These are phyloP conservation scores for Tupaia chinensis DNA, from an alignment of 2,113 vertebrate species.

Conservation along the genomic window DNA sequence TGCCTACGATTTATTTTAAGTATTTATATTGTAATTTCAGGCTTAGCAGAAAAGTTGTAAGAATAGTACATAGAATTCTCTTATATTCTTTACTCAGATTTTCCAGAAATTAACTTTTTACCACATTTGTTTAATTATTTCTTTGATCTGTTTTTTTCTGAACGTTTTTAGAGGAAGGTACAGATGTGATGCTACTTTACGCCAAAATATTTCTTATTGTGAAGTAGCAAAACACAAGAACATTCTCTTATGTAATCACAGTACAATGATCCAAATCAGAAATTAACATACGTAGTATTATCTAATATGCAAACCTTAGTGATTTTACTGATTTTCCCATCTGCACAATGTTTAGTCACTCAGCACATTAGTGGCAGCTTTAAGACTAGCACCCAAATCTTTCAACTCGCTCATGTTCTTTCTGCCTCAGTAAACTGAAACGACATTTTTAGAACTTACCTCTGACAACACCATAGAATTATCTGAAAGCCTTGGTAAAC, in stretches of 20 bases:
- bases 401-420: background rate
- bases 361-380: background rate
- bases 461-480: background rate
- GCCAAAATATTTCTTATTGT: background rate
- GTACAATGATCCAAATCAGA: background rate
- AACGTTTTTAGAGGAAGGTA: background rate
- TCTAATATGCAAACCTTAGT: background rate
- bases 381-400: background rate
- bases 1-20: background rate
- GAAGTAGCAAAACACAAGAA: background rate
- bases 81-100: background rate
- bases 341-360: background rate
- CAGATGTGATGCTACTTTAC: background rate
- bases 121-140: background rate
- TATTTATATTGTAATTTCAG: conserved; percentile 49
- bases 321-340: background rate
- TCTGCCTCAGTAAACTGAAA: background rate
- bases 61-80: background rate
- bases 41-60: conserved; percentile 24
- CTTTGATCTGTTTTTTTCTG: background rate
- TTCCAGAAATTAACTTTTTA: conserved; percentile 3
- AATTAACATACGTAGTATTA: background rate
- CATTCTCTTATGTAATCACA: background rate
- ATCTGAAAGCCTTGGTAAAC: background rate
- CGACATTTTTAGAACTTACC: background rate